These are phyloP conservation scores for Cantharis flavilabris DNA, from an alignment of 2,888 invertebrate genomes.

Conservation along the genomic window DNA sequence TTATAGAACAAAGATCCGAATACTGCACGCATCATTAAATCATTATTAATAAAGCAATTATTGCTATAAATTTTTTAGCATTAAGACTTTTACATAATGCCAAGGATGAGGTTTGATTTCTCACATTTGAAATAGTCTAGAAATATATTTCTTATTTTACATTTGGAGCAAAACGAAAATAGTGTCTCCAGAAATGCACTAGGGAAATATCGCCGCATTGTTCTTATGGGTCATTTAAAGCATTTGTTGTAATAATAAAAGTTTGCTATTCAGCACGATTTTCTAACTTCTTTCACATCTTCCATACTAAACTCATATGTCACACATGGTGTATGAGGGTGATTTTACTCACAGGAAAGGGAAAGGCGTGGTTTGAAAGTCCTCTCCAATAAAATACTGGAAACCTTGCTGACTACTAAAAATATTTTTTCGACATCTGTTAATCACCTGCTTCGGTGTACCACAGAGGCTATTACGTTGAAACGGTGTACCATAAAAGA, in stretches of 20 bases:
- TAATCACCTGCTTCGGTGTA: constrained; percentile 48
- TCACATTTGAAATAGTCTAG: background rate
- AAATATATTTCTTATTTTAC: background rate
- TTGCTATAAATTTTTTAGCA: background rate
- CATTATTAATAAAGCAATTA: background rate
- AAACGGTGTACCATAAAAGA: constrained; percentile 12
- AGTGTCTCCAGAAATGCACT: background rate
- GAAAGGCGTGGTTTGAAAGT: constrained; percentile 29
- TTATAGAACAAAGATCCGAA: background rate
- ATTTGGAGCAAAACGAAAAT: background rate
- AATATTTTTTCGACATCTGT: constrained; percentile 50
- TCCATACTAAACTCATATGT: constrained; percentile 45
- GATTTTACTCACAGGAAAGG: constrained; percentile 18
- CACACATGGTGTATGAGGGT: constrained; percentile 44
- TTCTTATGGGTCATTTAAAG: constrained; percentile 29
- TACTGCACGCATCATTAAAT: background rate
- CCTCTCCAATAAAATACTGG: constrained; percentile 33
- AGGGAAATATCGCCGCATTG: constrained; percentile 27
- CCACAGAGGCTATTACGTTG: constrained; percentile 45
- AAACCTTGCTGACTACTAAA: constrained; percentile 39
- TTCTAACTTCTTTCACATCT: constrained; percentile 32
- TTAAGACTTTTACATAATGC: background rate
- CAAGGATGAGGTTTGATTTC: background rate
- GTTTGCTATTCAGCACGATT: constrained; percentile 26
- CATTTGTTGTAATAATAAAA: constrained; percentile 39